These are phyloP conservation scores for Garra rufa DNA, from an alignment of 2,113 vertebrate species.

Conservation along the genomic window DNA sequence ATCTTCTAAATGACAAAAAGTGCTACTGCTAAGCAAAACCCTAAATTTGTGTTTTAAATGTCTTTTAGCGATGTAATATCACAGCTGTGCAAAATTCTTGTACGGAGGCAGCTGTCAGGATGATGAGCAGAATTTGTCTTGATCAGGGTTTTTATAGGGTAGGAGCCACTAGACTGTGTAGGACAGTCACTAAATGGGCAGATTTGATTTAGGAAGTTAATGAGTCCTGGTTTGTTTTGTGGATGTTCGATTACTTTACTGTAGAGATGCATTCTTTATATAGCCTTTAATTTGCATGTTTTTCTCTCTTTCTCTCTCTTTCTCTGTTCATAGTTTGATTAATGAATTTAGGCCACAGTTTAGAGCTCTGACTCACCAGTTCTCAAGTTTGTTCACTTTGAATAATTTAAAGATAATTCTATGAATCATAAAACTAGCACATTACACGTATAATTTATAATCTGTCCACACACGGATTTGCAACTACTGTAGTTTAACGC, in stretches of 20 bases:
- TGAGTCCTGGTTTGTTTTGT: not conserved
- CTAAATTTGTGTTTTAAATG: not conserved
- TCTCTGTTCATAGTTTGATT: conserved; percentile 2
- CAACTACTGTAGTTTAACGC: not conserved
- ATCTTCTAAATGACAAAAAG: conserved; percentile 4
- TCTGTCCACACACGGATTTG: not conserved
- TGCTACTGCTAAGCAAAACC: not conserved
- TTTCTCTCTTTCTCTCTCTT: too few species aligned
- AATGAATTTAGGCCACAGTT: not conserved
- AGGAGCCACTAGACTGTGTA: not conserved
- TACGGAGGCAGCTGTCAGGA: not conserved
- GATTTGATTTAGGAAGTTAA: not conserved
- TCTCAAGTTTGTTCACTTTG: not conserved
- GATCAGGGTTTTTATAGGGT: not conserved
- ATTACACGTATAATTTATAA: not conserved
- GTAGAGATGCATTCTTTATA: not conserved
- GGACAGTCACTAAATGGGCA: not conserved
- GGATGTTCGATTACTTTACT: not conserved
- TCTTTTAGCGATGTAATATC: not conserved
- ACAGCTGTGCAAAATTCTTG: not conserved
- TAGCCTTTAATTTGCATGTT: not conserved
- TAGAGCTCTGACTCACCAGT: not conserved
- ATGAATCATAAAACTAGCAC: not conserved
- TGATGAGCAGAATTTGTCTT: not conserved
- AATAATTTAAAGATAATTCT: not conserved